phyloP scores from a whole-genome alignment of 1,140 invertebrate genomes.

The Tetramorium alpestre region DNA sequence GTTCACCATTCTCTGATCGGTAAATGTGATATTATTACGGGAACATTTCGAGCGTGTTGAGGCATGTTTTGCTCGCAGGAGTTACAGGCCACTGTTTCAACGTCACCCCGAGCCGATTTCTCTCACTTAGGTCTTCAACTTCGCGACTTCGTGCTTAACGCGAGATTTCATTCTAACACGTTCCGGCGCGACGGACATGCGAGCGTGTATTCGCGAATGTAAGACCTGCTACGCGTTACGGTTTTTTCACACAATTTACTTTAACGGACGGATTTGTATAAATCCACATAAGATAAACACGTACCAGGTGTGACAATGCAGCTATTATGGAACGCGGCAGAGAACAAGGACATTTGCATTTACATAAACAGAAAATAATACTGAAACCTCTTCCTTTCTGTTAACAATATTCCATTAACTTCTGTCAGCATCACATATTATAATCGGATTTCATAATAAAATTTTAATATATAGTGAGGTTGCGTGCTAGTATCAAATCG shows the following conservation, averaged over 20 bases:
- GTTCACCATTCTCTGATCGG: background rate
- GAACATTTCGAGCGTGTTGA: constrained; percentile 28
- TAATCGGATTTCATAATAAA: constrained; percentile 3
- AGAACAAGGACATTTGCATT: constrained; percentile 1
- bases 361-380: background rate
- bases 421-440: constrained; percentile 26
- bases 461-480: constrained; percentile 18
- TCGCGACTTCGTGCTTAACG: constrained; percentile 55
- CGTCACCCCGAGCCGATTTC: constrained; percentile 4
- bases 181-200: constrained; percentile 42
- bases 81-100: background rate
- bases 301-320: background rate
- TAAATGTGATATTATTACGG: constrained; percentile 30
- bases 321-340: background rate
- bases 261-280: constrained; percentile 16
- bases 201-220: constrained; percentile 31
- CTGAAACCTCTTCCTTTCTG: background rate
- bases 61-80: background rate
- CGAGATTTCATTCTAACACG: constrained; percentile 40
- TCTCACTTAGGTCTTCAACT: constrained; percentile 48
- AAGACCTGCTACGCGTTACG: background rate
- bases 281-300: background rate
- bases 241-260: constrained; percentile 45
- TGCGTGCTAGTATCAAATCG: background rate
- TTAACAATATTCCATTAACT: constrained; percentile 12